Percentiles rank a stretch among this genome's conserved stretches.
phyloP scores from a whole-genome alignment of 2,797 vertebrate genomes.

The Rhinogobio ventralis region DNA sequence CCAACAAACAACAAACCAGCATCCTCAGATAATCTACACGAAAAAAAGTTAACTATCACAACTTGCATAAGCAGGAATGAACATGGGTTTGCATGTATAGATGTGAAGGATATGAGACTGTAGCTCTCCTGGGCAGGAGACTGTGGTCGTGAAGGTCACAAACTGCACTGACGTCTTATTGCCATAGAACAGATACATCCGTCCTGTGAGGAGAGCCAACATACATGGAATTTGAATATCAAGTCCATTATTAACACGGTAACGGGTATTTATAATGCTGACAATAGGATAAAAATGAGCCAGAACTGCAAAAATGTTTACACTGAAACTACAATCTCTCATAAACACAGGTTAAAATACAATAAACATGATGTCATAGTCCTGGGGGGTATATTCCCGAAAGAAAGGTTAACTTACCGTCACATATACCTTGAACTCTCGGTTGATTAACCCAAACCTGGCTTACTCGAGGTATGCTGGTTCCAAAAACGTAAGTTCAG shows the following conservation, averaged over 20 bases:
- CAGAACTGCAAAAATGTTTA: neutral
- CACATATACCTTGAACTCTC: no score
- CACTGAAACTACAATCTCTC: neutral
- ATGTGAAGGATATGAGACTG: conserved; percentile 88
- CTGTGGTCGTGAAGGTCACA: conserved; percentile 86
- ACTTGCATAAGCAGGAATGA: neutral
- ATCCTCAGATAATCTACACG: neutral
- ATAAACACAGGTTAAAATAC: neutral
- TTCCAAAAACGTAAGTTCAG: no score
- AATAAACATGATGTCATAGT: conserved; percentile 17
- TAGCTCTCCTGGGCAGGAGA: conserved; percentile 87
- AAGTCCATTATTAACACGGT: conserved; percentile 15
- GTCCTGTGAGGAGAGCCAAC: conserved; percentile 73
- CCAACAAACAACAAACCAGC: neutral
- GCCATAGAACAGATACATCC: conserved; percentile 94
- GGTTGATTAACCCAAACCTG: no score
- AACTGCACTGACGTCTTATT: conserved; percentile 95
- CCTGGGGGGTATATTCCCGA: no score
- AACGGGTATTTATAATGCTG: neutral
- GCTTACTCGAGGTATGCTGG: no score
- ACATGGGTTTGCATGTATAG: neutral
- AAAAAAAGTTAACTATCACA: neutral
- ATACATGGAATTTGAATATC: neutral
- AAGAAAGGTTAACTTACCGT: no score
- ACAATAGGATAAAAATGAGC: neutral